Evolutionary conservation across 2,113 vertebrate species (phyloP).

Genomic region (Clarias gariepinus): DNA sequence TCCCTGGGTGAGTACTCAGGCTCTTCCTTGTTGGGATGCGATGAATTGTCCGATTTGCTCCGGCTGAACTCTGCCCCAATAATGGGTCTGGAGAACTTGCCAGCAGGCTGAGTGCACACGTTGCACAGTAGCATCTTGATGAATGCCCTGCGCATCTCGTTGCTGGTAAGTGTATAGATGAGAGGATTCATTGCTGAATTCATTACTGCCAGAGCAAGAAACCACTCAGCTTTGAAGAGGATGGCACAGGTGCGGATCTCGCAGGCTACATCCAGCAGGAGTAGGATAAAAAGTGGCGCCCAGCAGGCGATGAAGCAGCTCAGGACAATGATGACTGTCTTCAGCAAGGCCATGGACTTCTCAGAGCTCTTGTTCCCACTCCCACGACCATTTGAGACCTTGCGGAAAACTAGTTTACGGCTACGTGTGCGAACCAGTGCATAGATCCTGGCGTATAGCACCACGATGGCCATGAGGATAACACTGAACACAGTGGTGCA

Average conservation of each 20-base stretch:
- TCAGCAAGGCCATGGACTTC: constrained; percentile 92
- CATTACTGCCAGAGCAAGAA: constrained; percentile 91
- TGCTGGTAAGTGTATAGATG: constrained; percentile 96
- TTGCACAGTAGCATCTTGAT: constrained; percentile 86
- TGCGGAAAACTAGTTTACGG: constrained; percentile 89
- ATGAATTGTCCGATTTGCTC: constrained; percentile 95
- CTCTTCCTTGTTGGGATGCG: constrained; percentile 92
- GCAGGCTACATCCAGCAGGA: constrained; percentile 92
- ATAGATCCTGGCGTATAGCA: constrained; percentile 94
- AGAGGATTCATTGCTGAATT: constrained; percentile 98
- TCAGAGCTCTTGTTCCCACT: constrained; percentile 83
- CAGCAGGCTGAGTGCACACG: constrained; percentile 71
- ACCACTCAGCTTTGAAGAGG: constrained; percentile 92
- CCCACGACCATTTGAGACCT: constrained; percentile 81
- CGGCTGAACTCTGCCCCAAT: constrained; percentile 92
- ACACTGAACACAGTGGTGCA: constrained; percentile 94
- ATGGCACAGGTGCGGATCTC: constrained; percentile 81
- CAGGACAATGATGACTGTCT: constrained; percentile 96
- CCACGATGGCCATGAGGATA: constrained; percentile 90
- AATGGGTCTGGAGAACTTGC: constrained; percentile 84
- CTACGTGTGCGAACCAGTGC: constrained; percentile 89
- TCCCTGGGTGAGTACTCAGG: constrained; percentile 80
- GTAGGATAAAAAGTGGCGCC: constrained; percentile 95
- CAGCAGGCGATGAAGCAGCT: constrained; percentile 96
- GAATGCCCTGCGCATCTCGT: constrained; percentile 96